Conservation (phyloP, 2,888 invertebrate species). For the Fissipunctia ypsillon region DNA sequence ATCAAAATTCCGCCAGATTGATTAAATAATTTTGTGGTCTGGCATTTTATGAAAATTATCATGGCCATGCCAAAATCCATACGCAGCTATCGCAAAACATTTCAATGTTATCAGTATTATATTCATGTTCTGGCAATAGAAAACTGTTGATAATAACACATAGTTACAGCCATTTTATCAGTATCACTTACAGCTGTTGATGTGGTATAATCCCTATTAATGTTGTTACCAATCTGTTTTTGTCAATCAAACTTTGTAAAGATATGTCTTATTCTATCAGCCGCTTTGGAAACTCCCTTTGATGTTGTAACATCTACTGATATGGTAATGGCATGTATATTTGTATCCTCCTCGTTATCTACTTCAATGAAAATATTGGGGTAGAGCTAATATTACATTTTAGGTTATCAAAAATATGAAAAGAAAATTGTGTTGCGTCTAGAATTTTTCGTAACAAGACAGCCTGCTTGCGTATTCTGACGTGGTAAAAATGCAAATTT, state of each 20-base stretch:
- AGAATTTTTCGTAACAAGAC: conserved; percentile 8
- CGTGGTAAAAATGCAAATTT: neutral
- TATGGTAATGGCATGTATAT: conserved; percentile 38
- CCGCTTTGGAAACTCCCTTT: conserved; percentile 23
- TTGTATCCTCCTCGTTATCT: conserved; percentile 31
- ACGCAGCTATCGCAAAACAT: conserved; percentile 50
- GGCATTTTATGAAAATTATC: conserved; percentile 35
- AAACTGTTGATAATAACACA: conserved; percentile 52
- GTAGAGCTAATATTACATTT: neutral
- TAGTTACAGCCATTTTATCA: conserved; percentile 60
- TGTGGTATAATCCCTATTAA: conserved; percentile 35
- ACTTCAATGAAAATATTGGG: neutral
- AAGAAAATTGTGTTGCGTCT: neutral
- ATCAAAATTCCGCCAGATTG: neutral
- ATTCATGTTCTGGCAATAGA: conserved; percentile 57
- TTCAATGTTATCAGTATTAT: conserved; percentile 57
- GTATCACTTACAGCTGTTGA: conserved; percentile 48
- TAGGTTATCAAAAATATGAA: neutral
- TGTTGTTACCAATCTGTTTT: conserved; percentile 46
- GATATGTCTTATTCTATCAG: conserved; percentile 35
- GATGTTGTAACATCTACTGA: conserved; percentile 25
- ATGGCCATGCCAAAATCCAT: conserved; percentile 47
- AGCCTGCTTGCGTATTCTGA: conserved; percentile 4
- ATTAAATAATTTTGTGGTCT: conserved; percentile 9
- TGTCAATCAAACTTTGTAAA: conserved; percentile 37